Evolutionary conservation across 2,888 invertebrate species (phyloP).

Genomic region (Resseliella maxima): DNA sequence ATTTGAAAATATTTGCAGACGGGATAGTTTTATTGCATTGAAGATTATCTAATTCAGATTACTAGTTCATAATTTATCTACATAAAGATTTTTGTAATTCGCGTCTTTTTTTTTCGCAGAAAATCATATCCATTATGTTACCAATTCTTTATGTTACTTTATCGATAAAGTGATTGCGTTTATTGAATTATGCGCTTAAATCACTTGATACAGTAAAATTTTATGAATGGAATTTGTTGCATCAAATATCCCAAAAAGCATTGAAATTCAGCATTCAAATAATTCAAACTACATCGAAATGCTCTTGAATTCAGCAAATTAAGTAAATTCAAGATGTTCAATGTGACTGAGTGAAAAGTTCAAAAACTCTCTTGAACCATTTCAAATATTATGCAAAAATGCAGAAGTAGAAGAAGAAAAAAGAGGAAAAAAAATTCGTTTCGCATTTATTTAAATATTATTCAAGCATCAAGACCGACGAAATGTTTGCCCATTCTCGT

Average conservation of each 20-base stretch:
- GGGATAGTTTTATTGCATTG: no score
- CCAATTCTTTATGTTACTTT: not conserved
- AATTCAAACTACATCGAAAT: not conserved
- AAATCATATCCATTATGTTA: not conserved
- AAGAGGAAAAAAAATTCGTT: not conserved
- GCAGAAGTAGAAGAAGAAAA: not conserved
- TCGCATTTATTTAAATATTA: constrained; percentile 1
- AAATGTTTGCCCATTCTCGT: not conserved
- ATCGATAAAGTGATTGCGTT: not conserved
- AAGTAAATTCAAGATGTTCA: not conserved
- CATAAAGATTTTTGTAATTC: no score
- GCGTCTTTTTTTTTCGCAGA: no score
- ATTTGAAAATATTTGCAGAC: no score
- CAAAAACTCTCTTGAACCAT: not conserved
- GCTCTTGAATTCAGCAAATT: no score
- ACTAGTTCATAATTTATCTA: no score
- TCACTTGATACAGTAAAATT: not conserved
- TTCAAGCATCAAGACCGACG: not conserved
- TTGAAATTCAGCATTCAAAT: not conserved
- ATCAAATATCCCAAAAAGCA: not conserved
- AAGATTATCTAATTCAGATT: no score
- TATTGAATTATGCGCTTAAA: not conserved
- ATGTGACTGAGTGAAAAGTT: not conserved
- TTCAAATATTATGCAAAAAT: not conserved
- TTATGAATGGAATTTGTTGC: not conserved